A percentile compares a stretch with the other conserved stretches of the same genome.
phyloP scores from a whole-genome alignment of 2,113 vertebrate species.

The Eupsittula cactorum region DNA sequence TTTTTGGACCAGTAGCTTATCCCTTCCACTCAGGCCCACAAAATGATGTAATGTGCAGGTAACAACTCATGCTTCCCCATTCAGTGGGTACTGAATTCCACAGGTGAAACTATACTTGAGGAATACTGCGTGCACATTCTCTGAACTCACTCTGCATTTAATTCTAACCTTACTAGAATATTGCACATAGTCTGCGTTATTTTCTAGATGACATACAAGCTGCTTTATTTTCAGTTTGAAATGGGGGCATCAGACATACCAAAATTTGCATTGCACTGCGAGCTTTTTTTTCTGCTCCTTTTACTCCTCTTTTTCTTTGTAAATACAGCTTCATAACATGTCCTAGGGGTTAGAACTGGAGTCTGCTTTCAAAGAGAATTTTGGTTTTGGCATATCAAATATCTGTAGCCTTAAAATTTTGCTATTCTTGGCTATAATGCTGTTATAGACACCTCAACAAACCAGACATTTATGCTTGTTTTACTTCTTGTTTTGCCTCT shows the following conservation, averaged over 20 bases:
- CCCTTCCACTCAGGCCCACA: not conserved
- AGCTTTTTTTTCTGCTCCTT: not conserved
- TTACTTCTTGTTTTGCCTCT: slow-evolving; percentile 5
- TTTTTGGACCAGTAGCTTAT: not conserved
- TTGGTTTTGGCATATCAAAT: not conserved
- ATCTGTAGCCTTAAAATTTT: not conserved
- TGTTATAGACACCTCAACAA: not conserved
- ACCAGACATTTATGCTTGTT: slow-evolving; percentile 1
- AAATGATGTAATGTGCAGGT: not conserved
- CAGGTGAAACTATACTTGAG: not conserved
- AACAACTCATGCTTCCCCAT: not conserved
- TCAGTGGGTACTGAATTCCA: not conserved
- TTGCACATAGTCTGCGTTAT: not conserved
- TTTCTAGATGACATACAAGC: not conserved
- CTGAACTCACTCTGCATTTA: not conserved
- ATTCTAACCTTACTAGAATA: not conserved
- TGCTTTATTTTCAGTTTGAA: not conserved
- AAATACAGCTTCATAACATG: not conserved
- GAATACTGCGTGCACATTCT: not conserved
- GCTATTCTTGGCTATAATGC: not conserved
- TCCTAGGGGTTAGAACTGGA: not conserved
- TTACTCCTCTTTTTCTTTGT: not conserved
- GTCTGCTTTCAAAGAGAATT: not conserved
- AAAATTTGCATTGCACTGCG: not conserved
- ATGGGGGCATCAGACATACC: not conserved